Evolutionary conservation across 2,797 vertebrate species (phyloP), one percentile per base, ranked within the genome.

Genomic region (Onychomys leucogaster): DNA sequence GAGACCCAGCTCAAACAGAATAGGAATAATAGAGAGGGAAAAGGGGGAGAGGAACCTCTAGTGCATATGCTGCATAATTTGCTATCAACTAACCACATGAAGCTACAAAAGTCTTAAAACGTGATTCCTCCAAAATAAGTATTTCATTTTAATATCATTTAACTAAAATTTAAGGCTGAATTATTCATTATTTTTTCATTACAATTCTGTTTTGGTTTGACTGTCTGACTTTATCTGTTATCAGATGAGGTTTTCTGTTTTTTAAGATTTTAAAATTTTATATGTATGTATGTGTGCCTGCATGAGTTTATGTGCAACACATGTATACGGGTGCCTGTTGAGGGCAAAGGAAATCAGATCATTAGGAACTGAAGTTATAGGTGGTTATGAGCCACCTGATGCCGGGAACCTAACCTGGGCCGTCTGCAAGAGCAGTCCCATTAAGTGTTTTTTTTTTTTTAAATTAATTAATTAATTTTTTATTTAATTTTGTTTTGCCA

Each of bases 91-190:
- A 95, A 59, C 29, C 37, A 87, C 16, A 85, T 32, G 4, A 73
- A 59, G 29, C 37, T 69, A 67, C 17, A 65, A 43, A 69, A 37
- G 34, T 23, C 52, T 59, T 96, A 21, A 76, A 83, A 94, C 59
- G 59, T 29, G n/a, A 34, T n/a, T 19, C 81, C 41, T 80, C 11
- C 3, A n/a, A 82, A 92, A 71, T 10, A 96, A 77, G 6, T 89
- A 73, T 52, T 89, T 93, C 77, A 73, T n/a, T 67, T 90, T 81
- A 90, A 55, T 59, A 86, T 71, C 77, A 76, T 63, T 92, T 82
- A 76, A 82, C 25, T 95, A 78, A 93, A 85, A 89, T 75, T 75
- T 75, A 76, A 88, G 87, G 88, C 9, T 57, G 16, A 92, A 81
- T 17, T 67, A 61, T 75, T 37, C n/a, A 37, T 21, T 59, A n/a